Evolutionary conservation across 2,113 vertebrate species (phyloP), one percentile per base, ranked within the genome.

Genomic region (Cebidichthys violaceus): DNA sequence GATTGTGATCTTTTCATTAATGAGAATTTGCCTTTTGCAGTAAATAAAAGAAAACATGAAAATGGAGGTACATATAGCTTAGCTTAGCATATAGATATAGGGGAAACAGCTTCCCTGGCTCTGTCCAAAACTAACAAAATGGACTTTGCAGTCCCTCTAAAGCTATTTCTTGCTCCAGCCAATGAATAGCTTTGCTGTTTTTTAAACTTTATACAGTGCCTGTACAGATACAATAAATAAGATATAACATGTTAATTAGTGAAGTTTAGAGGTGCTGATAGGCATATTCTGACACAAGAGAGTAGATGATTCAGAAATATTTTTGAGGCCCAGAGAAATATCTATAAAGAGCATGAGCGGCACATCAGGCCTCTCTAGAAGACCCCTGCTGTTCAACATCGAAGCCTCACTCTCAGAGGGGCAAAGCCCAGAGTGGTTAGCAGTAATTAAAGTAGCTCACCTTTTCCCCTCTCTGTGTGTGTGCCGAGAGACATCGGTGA

Each of bases 381-480:
- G 54, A 37, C 43, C 27, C 71, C 70, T 60, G 37, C 75, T 70
- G 75, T 45, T 65, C 10, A 37, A 24, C 37, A 62, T 52, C 0
- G n/a, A 57, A 73, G 70, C 62, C 59, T 50, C 9, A 0, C 37
- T 70, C 67, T 52, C 54, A 37, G 13, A 43, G 24, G 59, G 75
- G 60, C 22, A 66, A 78, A 78, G 35, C 18, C 24, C 11, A 31
- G 6, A 24, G 59, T 15, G 52, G 35, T 65, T 54, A 71, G 62
- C 66, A 74, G 60, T 73, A 83, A 83, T 86, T 85, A 82, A 79
- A 61, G 65, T 52, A 66, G 52, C 54, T 62, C 65, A 24, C 62
- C 69, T 50, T 29, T 69, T 33, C 33, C 52, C 52, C 69, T 72
- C 54, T 59, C 20, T 71, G 37, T 70, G 45, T 64, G 68, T 71